phyloP scores from a whole-genome alignment of 2,888 invertebrate genomes.

The Plusia festucae region DNA sequence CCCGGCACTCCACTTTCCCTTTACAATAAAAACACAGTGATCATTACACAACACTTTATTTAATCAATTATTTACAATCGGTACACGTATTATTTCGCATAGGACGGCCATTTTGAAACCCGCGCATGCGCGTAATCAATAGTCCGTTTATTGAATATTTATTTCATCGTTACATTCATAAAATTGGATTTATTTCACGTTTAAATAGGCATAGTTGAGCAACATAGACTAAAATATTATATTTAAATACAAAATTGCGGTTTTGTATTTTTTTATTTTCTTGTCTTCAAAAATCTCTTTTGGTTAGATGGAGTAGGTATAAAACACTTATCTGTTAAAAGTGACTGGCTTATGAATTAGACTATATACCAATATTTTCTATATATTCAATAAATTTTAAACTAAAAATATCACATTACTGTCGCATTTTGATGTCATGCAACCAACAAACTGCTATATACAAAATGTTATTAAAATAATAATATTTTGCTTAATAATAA shows the following conservation, averaged over 20 bases:
- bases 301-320: too few relatives aligned
- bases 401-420: constrained; percentile 2
- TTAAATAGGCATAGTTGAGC: constrained; percentile 15
- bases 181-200: constrained; percentile 20
- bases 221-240: constrained; percentile 18
- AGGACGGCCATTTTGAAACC: constrained; percentile 64
- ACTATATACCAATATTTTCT: neutral
- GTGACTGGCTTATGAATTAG: neutral
- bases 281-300: too few relatives aligned
- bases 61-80: constrained; percentile 77
- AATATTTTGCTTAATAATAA: constrained; percentile 4
- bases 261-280: neutral
- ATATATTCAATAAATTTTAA: neutral
- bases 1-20: constrained; percentile 59
- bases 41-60: constrained; percentile 80
- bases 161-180: constrained; percentile 35
- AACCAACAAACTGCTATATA: neutral
- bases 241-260: neutral
- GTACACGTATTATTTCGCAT: constrained; percentile 70
- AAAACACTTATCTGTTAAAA: neutral
- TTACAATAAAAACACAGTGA: constrained; percentile 69
- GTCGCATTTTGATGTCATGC: neutral
- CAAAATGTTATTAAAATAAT: neutral
- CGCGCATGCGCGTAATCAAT: constrained; percentile 53
- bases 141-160: constrained; percentile 51